Base-by-base conservation (phyloP, 2,888 invertebrate species). In the Hemaris fuciformis region DNA sequence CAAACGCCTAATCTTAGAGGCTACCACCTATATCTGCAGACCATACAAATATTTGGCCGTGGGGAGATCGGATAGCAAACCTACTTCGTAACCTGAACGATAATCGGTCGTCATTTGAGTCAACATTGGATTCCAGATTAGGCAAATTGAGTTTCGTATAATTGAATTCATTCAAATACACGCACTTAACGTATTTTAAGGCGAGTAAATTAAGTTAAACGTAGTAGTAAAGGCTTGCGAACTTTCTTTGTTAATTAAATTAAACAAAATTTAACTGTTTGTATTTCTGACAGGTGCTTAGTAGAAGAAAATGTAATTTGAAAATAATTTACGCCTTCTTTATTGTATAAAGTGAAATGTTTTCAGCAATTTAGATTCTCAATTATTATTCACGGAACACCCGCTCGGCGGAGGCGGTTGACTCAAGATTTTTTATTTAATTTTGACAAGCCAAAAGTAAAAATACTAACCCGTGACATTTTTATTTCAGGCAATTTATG, bases 351-450 rank as follows among this genome's bases (percentile, higher is more conserved):
- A 46, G 57, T 53, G 45, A 61, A 57, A 45, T 46, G 45, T 57
- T 57, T 43, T 43, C 15, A 43, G 60, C 25, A 62, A 57, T 62
- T 34, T 66, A 56, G 62, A 66, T 62, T 31, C 66, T 43, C 66
- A 64, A 74, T 75, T 74, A 60, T 74, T 73, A 76, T 75, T 76
- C 75, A 71, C 64, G 63, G 69, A 70, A 72, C 68, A 71, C 65
- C 66, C 69, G 61, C 46, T 64, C 62, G 65, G 63, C 61, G 66
- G 63, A 42, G 46, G 23, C 57, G 18, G 59, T 42, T 27, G 59
- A 27, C 46, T 31, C 43, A 13, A 60, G 63, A 66, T 62, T 60
- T 62, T 62, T 63, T 59, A 69, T 67, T 67, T 62, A 68, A 71
- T 70, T 69, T 68, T 66, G 74, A 66, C 68, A 73, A 67, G 57